Conservation (phyloP, 2,888 invertebrate species). For the Morpho helenor region DNA sequence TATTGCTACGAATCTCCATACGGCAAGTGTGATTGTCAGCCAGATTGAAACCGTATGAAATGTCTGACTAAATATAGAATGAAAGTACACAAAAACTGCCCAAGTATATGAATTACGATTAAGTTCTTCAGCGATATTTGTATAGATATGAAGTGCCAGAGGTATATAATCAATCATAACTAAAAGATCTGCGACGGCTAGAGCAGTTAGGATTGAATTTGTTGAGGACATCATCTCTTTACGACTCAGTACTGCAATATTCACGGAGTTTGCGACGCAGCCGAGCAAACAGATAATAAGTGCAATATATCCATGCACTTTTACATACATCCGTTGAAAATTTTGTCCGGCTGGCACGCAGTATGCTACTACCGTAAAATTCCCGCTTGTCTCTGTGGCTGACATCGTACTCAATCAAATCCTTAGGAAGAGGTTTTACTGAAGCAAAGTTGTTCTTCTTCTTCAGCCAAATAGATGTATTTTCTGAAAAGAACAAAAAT, state of each 20-base stretch:
- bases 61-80: constrained; percentile 93
- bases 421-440: constrained; percentile 5
- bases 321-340: constrained; percentile 82
- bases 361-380: constrained; percentile 44
- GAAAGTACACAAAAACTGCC: constrained; percentile 91
- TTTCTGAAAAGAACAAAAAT: constrained; percentile 24
- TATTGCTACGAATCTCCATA: constrained; percentile 94
- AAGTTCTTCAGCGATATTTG: constrained; percentile 73
- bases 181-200: constrained; percentile 94
- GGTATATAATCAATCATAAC: constrained; percentile 97
- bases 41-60: constrained; percentile 95
- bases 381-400: constrained; percentile 30
- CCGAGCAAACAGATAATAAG: constrained; percentile 93
- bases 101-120: constrained; percentile 82
- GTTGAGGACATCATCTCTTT: constrained; percentile 95
- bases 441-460: constrained; percentile 1
- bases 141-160: constrained; percentile 88
- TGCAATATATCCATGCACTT: constrained; percentile 91
- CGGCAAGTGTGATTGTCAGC: constrained; percentile 94
- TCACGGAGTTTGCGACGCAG: constrained; percentile 92
- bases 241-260: constrained; percentile 92
- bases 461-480: constrained; percentile 8
- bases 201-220: constrained; percentile 93
- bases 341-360: constrained; percentile 77
- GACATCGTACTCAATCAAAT: constrained; percentile 22